Evolutionary conservation across 2,888 invertebrate genomes (phyloP), one percentile per base, ranked within the genome.

Genomic region (Protodeltote pygarga): DNA sequence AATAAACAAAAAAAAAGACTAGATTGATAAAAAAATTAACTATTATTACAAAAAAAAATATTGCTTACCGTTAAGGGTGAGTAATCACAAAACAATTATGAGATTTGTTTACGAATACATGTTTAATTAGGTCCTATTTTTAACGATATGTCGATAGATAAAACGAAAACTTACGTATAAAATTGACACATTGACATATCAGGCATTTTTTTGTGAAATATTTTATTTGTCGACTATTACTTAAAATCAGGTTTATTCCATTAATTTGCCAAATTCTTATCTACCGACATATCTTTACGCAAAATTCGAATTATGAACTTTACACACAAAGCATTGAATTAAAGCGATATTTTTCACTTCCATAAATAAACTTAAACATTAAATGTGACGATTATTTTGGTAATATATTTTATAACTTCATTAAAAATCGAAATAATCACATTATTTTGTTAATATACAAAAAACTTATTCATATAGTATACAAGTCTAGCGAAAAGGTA

Each of bases 1-100:
- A 83, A 78, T 68, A 78, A 81, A 83, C 76, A 75, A 80, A 83
- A 78, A 75, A 81, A 81, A 81, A 83, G 90, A 90, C 90, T 90
- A 90, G 90, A 90, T 81, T 82, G 85, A 89, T 89, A 89, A 84
- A 82, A 75, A 76, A 61, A 76, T 75, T 74, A 77, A 75, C 69
- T 75, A 71, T 58, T 67, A 68, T 67, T 71, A 65, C 38, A 54
- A 70, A 59, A 65, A 64, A 72, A 72, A 65, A 66, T 63, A 75
- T 71, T 68, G 61, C 73, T 71, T 73, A 77, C 35, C 58, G 55
- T 73, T 73, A 71, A 37, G 37, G 51, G 63, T 54, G 61, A 64
- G 59, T 60, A 65, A 66, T 68, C 58, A 71, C 67, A 71, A 66
- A 65, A 59, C 59, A 63, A 59, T 52, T n/a, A 66, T 60, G 64